Percentiles rank a stretch among this genome's conserved stretches.
phyloP scores from a whole-genome alignment of 1,140 invertebrate species.

The Rhopalosiphum padi region DNA sequence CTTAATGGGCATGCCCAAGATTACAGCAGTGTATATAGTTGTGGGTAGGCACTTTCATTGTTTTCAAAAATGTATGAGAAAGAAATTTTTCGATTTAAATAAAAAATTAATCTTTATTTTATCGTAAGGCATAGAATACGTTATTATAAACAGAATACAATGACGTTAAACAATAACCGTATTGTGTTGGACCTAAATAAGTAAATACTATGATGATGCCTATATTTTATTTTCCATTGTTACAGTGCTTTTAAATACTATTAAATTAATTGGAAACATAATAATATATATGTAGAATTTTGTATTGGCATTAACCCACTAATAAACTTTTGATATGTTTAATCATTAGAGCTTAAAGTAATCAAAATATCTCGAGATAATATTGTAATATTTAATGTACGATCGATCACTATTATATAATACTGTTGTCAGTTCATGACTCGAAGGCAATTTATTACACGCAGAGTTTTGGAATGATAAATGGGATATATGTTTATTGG shows the following conservation, averaged over 20 bases:
- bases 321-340: not conserved
- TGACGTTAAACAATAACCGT: not conserved
- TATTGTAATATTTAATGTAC: not conserved
- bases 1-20: not conserved
- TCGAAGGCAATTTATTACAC: not conserved
- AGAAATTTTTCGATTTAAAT: not conserved
- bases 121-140: not conserved
- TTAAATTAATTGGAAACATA: slow-evolving; percentile 15
- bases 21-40: not conserved
- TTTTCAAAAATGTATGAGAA: not conserved
- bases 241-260: not conserved
- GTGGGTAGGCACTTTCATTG: not conserved
- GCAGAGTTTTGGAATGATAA: not conserved
- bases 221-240: not conserved
- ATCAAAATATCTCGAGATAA: not conserved
- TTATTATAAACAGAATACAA: not conserved
- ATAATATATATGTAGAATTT: not conserved
- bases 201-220: not conserved
- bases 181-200: not conserved
- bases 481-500: not conserved
- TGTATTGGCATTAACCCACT: not conserved
- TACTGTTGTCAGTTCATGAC: not conserved
- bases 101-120: not conserved
- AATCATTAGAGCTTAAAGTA: not conserved
- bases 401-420: not conserved